Percentiles rank a stretch among this genome's conserved stretches.
Evolutionary conservation across 2,797 vertebrate species (phyloP).

Genomic region (Aulostomus chinensis): DNA sequence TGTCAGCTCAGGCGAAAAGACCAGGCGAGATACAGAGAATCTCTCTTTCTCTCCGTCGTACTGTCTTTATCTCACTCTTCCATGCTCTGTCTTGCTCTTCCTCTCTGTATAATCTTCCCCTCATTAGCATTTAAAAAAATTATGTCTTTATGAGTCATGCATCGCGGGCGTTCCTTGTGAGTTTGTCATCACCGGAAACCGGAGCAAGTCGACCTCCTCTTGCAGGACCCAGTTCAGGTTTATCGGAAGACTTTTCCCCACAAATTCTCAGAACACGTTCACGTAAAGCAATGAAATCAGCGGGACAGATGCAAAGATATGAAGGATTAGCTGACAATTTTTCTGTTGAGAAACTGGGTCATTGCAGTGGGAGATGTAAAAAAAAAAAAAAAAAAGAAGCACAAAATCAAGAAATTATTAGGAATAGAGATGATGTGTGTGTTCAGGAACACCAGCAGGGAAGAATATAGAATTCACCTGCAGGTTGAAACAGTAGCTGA

Average conservation of each 20-base stretch:
- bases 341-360: conserved; percentile 46
- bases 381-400: conserved; percentile 23
- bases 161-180: conserved; percentile 56
- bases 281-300: conserved; percentile 15
- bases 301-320: conserved; percentile 23
- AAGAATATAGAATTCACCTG: background rate
- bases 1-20: conserved; percentile 47
- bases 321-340: conserved; percentile 34
- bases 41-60: conserved; percentile 40
- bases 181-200: conserved; percentile 68
- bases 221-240: conserved; percentile 42
- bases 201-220: conserved; percentile 34
- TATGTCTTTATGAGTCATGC: conserved; percentile 73
- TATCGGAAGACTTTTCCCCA: conserved; percentile 35
- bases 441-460: conserved; percentile 19
- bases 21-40: conserved; percentile 24
- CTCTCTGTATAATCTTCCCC: conserved; percentile 67
- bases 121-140: conserved; percentile 76
- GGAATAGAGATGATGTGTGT: conserved; percentile 12
- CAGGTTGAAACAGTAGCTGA: background rate
- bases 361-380: conserved; percentile 18
- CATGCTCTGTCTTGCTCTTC: conserved; percentile 42
- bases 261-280: conserved; percentile 45
- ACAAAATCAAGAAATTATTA: conserved; percentile 12
- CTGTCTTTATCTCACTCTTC: conserved; percentile 52